phyloP scores from a whole-genome alignment of 2,113 vertebrate genomes.

The Otocyon megalotis region DNA sequence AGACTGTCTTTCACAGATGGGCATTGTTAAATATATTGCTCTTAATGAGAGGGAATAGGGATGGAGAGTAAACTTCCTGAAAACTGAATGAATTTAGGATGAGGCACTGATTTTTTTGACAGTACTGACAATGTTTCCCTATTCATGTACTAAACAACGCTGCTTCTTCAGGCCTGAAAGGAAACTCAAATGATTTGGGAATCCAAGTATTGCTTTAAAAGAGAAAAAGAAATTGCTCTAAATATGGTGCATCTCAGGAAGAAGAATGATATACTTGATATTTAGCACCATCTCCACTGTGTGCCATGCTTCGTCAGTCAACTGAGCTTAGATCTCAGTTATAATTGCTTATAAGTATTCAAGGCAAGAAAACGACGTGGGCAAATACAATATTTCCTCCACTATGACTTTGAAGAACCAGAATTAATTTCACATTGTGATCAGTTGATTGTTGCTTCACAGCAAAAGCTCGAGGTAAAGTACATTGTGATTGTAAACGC shows the following conservation, averaged over 20 bases:
- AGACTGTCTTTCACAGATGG: conserved; percentile 18
- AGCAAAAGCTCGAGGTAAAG: conserved; percentile 74
- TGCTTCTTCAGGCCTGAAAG: neutral
- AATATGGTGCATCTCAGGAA: neutral
- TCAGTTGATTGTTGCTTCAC: conserved; percentile 65
- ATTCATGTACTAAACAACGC: conserved; percentile 43
- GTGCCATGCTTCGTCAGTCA: conserved; percentile 63
- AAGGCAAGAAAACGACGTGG: conserved; percentile 65
- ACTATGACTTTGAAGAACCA: conserved; percentile 64
- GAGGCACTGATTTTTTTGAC: neutral
- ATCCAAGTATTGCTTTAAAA: neutral
- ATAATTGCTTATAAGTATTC: conserved; percentile 62
- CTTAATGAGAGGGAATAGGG: neutral
- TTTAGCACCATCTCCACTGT: neutral
- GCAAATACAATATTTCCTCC: conserved; percentile 46
- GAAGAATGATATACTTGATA: neutral
- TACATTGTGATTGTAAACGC: conserved; percentile 78
- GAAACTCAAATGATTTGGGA: neutral
- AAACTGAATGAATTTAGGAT: neutral
- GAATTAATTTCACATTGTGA: conserved; percentile 65
- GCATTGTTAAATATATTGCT: conserved; percentile 8
- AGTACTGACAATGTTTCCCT: neutral
- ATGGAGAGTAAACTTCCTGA: neutral
- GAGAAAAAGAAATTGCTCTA: neutral
- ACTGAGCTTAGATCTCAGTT: conserved; percentile 67